Conservation (phyloP, 2,113 vertebrate species). For the Rhinopithecus roxellana region DNA sequence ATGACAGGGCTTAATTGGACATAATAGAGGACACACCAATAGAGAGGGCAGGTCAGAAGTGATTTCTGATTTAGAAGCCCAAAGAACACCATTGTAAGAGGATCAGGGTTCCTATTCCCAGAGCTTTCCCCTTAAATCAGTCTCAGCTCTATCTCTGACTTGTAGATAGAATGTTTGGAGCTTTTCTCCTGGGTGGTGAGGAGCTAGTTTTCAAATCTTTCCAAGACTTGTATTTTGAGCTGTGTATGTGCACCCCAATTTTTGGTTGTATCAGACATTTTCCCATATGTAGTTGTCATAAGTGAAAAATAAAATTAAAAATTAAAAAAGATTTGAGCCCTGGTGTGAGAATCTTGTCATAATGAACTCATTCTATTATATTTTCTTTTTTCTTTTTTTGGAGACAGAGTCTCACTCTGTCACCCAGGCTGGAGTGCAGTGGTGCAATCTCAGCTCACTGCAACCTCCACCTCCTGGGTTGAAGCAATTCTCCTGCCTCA, state of each 20-base stretch:
- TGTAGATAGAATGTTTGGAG: background rate
- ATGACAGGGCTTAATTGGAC: background rate
- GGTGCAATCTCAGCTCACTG: too few species aligned
- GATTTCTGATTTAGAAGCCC: background rate
- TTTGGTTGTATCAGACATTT: background rate
- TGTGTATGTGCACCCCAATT: background rate
- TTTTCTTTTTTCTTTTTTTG: background rate
- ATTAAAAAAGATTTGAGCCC: background rate
- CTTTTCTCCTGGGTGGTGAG: background rate
- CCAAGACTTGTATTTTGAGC: background rate
- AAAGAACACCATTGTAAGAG: background rate
- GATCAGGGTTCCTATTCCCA: background rate
- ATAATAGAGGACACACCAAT: background rate
- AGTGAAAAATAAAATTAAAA: background rate
- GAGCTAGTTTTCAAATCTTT: constrained; percentile 23
- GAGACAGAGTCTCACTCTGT: too few species aligned
- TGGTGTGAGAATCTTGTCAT: background rate
- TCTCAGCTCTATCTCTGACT: background rate
- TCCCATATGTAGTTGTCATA: background rate
- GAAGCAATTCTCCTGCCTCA: too few species aligned
- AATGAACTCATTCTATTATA: background rate
- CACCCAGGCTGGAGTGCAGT: too few species aligned
- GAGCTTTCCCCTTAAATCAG: background rate
- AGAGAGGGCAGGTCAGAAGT: background rate
- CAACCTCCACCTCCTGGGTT: too few species aligned